Conservation (phyloP, 2,113 vertebrate genomes). For the Oncorhynchus keta region DNA sequence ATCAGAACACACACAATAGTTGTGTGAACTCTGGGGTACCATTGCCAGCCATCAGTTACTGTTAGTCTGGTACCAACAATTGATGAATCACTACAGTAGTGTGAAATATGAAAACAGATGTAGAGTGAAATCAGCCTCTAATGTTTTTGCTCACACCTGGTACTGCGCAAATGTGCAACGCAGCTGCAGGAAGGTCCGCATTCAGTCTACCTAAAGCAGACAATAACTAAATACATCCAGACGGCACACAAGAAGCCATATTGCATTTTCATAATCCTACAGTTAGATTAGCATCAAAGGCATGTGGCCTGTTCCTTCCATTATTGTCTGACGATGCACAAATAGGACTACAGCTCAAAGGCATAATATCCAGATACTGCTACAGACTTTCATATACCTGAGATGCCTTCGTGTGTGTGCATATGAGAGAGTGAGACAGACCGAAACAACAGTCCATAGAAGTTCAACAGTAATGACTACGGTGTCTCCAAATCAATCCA, state of each 20-base stretch:
- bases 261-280: background rate
- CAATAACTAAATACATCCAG: background rate
- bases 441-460: background rate
- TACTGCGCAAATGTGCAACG: conserved; percentile 8
- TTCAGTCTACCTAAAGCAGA: background rate
- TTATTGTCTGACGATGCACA: background rate
- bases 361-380: conserved; percentile 28
- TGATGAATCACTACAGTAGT: background rate
- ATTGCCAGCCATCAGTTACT: background rate
- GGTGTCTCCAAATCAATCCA: no score
- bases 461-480: no score
- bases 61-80: background rate
- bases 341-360: background rate
- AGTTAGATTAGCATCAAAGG: background rate
- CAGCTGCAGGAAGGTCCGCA: conserved; percentile 11
- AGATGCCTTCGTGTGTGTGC: conserved; percentile 36
- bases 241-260: background rate
- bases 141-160: conserved; percentile 40
- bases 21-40: background rate
- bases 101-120: no score
- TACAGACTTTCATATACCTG: conserved; percentile 34
- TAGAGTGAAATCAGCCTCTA: background rate
- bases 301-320: background rate
- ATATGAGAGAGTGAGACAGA: background rate
- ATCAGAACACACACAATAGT: background rate